These are phyloP conservation scores for Protobothrops mucrosquamatus DNA, from an alignment of 2,113 vertebrate species.

Conservation along the genomic window DNA sequence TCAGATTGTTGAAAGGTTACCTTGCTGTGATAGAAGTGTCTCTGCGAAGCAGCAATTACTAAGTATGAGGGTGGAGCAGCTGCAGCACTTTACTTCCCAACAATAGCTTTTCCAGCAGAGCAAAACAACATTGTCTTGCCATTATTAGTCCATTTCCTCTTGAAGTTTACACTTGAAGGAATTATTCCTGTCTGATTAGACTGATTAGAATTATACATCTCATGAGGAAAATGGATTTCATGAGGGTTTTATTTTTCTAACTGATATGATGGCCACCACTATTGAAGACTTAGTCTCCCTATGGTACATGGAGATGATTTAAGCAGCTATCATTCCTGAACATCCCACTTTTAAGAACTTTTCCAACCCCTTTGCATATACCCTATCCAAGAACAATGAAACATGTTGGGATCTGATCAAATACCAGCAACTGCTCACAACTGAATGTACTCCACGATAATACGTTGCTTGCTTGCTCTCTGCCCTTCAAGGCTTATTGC, in stretches of 20 bases:
- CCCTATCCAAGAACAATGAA: background rate
- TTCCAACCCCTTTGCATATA: background rate
- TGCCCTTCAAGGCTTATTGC: background rate
- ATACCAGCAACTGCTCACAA: background rate
- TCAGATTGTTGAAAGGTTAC: background rate
- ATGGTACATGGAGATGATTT: background rate
- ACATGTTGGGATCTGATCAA: background rate
- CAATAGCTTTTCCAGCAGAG: background rate
- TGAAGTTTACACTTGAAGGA: background rate
- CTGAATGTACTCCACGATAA: background rate
- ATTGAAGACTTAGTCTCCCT: background rate
- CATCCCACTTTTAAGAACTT: background rate
- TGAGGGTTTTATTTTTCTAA: background rate
- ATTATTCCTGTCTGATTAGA: background rate
- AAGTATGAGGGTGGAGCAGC: background rate
- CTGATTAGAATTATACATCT: background rate
- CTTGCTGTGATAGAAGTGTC: background rate
- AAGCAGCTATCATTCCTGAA: background rate
- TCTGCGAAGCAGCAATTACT: background rate
- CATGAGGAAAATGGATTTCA: background rate
- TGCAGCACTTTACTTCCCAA: background rate
- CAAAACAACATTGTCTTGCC: background rate
- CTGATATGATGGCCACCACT: background rate
- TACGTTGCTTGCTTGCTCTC: background rate
- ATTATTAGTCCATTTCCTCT: background rate